These are phyloP conservation scores for Megathymus violae DNA, from an alignment of 1,140 invertebrate species.

Conservation along the genomic window DNA sequence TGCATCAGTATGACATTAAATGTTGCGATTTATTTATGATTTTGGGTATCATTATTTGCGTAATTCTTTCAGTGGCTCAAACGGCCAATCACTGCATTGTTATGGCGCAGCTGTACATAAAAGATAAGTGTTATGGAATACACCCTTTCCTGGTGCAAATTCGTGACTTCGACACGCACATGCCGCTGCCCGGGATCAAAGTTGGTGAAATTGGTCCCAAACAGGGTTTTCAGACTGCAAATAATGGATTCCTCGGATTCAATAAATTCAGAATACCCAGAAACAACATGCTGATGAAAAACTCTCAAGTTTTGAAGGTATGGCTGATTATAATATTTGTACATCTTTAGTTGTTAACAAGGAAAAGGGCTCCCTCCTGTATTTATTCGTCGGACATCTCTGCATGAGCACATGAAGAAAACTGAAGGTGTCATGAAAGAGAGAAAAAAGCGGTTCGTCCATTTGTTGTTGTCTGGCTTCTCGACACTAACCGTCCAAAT, in stretches of 20 bases:
- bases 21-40: too few relatives aligned
- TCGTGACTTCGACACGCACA: constrained; percentile 93
- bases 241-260: constrained; percentile 96
- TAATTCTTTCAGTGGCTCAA: constrained; percentile 92
- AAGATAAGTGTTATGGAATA: constrained; percentile 92
- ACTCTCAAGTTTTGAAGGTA: constrained; percentile 88
- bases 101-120: constrained; percentile 94
- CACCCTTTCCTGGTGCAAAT: constrained; percentile 97
- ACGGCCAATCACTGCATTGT: constrained; percentile 95
- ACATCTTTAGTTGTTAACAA: too few relatives aligned
- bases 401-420: too few relatives aligned
- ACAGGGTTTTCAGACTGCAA: constrained; percentile 93
- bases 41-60: too few relatives aligned
- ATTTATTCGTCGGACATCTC: too few relatives aligned
- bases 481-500: too few relatives aligned
- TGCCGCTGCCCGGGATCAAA: constrained; percentile 93
- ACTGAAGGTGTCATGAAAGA: too few relatives aligned
- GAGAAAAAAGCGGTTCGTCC: too few relatives aligned
- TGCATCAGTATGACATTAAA: too few relatives aligned
- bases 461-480: too few relatives aligned
- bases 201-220: constrained; percentile 97
- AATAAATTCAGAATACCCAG: constrained; percentile 93
- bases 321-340: too few relatives aligned
- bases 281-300: constrained; percentile 97
- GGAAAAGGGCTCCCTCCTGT: too few relatives aligned